phyloP scores from a whole-genome alignment of 2,113 vertebrate species.

The Promerops cafer region DNA sequence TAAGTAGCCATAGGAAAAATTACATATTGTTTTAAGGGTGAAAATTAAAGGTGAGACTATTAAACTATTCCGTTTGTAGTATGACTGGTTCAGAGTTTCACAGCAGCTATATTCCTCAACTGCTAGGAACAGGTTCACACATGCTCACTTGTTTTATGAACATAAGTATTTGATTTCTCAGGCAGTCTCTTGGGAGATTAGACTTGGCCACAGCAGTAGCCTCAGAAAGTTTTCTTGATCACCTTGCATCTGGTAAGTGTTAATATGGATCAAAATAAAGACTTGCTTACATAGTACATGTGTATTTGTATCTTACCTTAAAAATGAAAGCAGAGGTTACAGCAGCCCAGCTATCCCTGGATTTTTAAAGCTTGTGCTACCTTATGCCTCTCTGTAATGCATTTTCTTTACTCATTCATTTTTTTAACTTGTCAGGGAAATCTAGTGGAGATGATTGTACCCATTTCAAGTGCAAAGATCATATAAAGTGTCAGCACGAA shows the following conservation, averaged over 20 bases:
- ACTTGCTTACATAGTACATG: not conserved
- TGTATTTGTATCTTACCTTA: not conserved
- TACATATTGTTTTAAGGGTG: not conserved
- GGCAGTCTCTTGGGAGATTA: not conserved
- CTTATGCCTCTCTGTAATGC: not conserved
- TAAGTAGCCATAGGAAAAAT: not conserved
- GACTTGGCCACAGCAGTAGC: not conserved
- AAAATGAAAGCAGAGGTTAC: not conserved
- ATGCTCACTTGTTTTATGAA: not conserved
- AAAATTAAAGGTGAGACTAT: not conserved
- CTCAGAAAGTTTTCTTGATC: not conserved
- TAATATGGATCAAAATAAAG: conserved; percentile 29
- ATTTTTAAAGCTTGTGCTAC: not conserved
- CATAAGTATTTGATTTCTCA: not conserved
- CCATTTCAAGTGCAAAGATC: not conserved
- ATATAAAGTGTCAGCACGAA: not conserved
- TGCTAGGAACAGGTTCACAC: not conserved
- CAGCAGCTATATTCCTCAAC: not conserved
- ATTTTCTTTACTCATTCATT: not conserved
- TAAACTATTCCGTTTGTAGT: not conserved
- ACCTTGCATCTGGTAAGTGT: conserved; percentile 27
- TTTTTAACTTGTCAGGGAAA: not conserved
- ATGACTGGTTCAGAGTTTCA: not conserved
- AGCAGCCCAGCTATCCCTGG: not conserved
- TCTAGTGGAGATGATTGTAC: not conserved